These are phyloP conservation scores for Parotocinclus haroldoi DNA, from an alignment of 2,797 vertebrate species.

Conservation along the genomic window DNA sequence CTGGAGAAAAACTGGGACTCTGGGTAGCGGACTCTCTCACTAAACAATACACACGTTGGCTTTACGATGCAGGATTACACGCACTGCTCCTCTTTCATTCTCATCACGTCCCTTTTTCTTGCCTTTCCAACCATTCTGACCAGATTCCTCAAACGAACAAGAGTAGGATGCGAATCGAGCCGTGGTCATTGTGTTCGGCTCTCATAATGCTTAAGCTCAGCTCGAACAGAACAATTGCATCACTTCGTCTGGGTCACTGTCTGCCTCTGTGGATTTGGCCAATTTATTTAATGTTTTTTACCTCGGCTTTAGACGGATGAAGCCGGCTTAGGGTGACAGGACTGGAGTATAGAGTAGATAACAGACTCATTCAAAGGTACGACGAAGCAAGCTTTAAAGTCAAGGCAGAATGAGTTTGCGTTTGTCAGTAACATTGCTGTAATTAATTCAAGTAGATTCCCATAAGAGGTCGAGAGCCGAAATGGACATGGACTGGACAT, in stretches of 20 bases:
- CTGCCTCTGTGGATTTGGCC: slow-evolving; percentile 16
- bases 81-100: too few species aligned
- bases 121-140: too few species aligned
- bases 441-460: too few species aligned
- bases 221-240: slow-evolving; percentile 15
- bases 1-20: slow-evolving; percentile 73
- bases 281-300: slow-evolving; percentile 24
- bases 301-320: background rate
- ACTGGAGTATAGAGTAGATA: background rate
- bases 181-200: slow-evolving; percentile 7
- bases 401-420: too few species aligned
- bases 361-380: too few species aligned
- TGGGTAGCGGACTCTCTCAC: slow-evolving; percentile 67
- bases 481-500: too few species aligned
- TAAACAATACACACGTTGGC: slow-evolving; percentile 10
- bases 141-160: too few species aligned
- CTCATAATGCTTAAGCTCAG: slow-evolving; percentile 20
- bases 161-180: too few species aligned
- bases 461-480: too few species aligned
- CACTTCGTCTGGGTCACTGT: slow-evolving; percentile 22
- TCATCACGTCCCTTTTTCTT: too few species aligned
- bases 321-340: background rate
- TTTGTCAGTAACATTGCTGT: too few species aligned
- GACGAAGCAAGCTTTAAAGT: too few species aligned
- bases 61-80: background rate